Evolutionary conservation across 2,797 vertebrate species (phyloP).

Genomic region (Oreochromis grahami): DNA sequence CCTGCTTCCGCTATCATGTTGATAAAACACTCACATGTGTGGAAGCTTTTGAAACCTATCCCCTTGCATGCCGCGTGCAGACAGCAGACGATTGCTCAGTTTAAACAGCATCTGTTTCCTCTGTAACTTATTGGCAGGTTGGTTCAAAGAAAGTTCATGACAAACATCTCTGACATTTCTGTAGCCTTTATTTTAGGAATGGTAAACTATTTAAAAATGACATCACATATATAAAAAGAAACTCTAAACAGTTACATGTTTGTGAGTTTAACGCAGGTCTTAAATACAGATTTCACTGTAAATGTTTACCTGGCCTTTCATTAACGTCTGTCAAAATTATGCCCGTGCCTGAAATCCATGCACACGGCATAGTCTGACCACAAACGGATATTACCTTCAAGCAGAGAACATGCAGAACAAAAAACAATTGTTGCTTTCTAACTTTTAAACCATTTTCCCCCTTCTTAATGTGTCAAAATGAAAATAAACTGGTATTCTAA

Average conservation of each 20-base stretch:
- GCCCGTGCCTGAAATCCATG: not conserved
- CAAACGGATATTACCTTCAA: not conserved
- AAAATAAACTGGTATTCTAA: not conserved
- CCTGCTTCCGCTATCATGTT: not conserved
- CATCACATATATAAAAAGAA: not conserved
- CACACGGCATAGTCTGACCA: not conserved
- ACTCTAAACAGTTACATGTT: not conserved
- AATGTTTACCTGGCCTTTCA: not conserved
- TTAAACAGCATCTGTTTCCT: not conserved
- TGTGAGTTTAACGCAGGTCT: not conserved
- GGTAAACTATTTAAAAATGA: not conserved
- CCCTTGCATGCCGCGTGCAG: not conserved
- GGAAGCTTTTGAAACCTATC: not conserved
- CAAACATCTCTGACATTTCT: not conserved
- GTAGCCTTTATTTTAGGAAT: not conserved
- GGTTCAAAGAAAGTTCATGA: not conserved
- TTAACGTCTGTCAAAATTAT: not conserved
- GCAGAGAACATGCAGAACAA: not conserved
- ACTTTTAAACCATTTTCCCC: not conserved
- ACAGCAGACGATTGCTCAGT: not conserved
- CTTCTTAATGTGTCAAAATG: not conserved
- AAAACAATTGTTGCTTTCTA: not conserved
- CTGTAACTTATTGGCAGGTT: not conserved
- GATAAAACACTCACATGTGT: not conserved
- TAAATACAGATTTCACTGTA: not conserved